These are phyloP conservation scores for Melieria omissa DNA, from an alignment of 2,888 invertebrate species.

Conservation along the genomic window DNA sequence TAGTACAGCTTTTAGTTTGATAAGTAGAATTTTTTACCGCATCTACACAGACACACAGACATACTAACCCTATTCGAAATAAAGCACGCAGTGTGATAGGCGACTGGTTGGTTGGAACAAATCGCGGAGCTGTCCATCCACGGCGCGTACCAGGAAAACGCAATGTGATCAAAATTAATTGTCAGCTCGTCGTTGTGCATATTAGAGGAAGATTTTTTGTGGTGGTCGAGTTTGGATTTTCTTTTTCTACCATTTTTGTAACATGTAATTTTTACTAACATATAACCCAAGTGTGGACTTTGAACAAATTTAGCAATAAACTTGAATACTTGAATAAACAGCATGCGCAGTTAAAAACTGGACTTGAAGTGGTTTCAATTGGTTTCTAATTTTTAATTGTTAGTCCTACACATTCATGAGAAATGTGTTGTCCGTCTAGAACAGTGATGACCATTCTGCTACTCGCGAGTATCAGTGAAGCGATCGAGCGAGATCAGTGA, in stretches of 20 bases:
- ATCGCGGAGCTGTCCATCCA: no score
- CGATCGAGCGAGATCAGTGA: no score
- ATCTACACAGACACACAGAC: no score
- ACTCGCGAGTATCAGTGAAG: no score
- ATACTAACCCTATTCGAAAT: no score
- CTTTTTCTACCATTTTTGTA: slow-evolving; percentile 1
- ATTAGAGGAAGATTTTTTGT: slow-evolving; percentile 41
- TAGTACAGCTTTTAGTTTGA: no score
- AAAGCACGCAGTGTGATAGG: no score
- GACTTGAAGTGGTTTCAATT: not conserved
- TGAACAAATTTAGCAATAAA: slow-evolving; percentile 19
- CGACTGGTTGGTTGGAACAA: no score
- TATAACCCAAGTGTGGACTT: slow-evolving; percentile 30
- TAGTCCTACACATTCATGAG: not conserved
- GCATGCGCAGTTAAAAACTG: slow-evolving; percentile 45
- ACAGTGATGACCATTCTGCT: no score
- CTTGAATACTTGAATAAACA: slow-evolving; percentile 34
- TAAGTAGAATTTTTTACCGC: no score
- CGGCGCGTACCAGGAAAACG: no score
- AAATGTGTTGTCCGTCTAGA: no score
- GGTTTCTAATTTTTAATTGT: not conserved
- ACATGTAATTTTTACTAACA: slow-evolving; percentile 19
- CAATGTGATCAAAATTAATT: not conserved
- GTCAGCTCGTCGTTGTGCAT: slow-evolving; percentile 12
- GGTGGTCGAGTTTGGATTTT: slow-evolving; percentile 25